Conservation (phyloP, 1,140 invertebrate species). For the Drepana arcuata region DNA sequence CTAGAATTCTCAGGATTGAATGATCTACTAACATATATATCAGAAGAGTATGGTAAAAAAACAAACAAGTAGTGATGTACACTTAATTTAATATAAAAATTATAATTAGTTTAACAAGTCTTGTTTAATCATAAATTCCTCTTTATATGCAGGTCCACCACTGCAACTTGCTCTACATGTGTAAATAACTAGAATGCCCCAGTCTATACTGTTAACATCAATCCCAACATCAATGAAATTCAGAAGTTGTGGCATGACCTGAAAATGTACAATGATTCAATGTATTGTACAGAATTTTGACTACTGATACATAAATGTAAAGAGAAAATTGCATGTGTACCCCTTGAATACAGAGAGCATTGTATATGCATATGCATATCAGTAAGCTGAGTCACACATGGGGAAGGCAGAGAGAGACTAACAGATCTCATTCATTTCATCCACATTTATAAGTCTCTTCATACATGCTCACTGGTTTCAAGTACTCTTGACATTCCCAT, state of each 20-base stretch:
- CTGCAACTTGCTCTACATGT: conserved; percentile 88
- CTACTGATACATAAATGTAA: too few relatives aligned
- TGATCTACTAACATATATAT: conserved; percentile 85
- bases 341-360: too few relatives aligned
- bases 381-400: too few relatives aligned
- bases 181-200: conserved; percentile 90
- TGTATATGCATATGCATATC: too few relatives aligned
- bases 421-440: too few relatives aligned
- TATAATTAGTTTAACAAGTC: conserved; percentile 74
- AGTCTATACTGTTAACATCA: conserved; percentile 84
- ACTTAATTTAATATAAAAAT: conserved; percentile 14
- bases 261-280: conserved; percentile 44
- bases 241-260: conserved; percentile 94
- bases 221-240: conserved; percentile 81
- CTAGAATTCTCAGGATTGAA: conserved; percentile 89
- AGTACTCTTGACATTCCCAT: too few relatives aligned
- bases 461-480: too few relatives aligned
- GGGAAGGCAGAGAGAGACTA: too few relatives aligned
- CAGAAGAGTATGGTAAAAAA: conserved; percentile 68
- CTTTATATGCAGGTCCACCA: conserved; percentile 75
- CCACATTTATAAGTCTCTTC: too few relatives aligned
- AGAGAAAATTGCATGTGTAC: too few relatives aligned
- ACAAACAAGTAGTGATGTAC: conserved; percentile 17
- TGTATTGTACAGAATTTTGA: too few relatives aligned
- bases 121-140: conserved; percentile 92